Conservation (phyloP, 2,113 vertebrate species). For the Petaurus breviceps region DNA sequence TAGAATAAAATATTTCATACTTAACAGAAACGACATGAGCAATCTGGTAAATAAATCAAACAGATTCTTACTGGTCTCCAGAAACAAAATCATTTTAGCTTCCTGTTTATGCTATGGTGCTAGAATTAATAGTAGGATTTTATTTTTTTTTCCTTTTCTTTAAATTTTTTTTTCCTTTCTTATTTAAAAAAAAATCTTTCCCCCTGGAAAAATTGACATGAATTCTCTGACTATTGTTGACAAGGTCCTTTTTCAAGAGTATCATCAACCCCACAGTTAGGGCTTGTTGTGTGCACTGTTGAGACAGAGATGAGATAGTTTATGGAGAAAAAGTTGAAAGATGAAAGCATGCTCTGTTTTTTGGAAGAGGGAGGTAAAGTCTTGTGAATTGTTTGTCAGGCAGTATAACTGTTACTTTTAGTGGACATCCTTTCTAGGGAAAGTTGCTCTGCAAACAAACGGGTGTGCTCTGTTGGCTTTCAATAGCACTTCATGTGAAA, state of each 20-base stretch:
- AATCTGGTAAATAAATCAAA: background rate
- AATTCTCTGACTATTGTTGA: background rate
- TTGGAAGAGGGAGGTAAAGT: background rate
- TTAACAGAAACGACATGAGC: background rate
- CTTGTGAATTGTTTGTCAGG: constrained; percentile 48
- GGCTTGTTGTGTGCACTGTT: background rate
- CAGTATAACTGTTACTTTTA: constrained; percentile 71
- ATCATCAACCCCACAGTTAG: constrained; percentile 15
- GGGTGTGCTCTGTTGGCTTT: constrained; percentile 53
- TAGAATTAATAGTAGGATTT: background rate
- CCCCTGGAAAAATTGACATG: background rate
- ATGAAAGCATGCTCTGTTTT: background rate
- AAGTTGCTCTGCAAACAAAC: constrained; percentile 63
- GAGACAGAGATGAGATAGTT: background rate
- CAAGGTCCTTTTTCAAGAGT: constrained; percentile 16
- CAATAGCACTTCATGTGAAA: background rate
- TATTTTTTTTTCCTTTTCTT: background rate
- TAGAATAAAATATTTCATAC: constrained; percentile 6
- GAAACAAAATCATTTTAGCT: constrained; percentile 25
- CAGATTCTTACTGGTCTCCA: background rate
- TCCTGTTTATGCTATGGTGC: constrained; percentile 29
- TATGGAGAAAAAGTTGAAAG: background rate
- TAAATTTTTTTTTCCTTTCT: background rate
- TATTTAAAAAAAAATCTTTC: background rate
- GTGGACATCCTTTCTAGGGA: constrained; percentile 70